These are phyloP conservation scores for Crossaster papposus DNA, from an alignment of 53 echinoderm and acorn worm species.

Conservation along the genomic window DNA sequence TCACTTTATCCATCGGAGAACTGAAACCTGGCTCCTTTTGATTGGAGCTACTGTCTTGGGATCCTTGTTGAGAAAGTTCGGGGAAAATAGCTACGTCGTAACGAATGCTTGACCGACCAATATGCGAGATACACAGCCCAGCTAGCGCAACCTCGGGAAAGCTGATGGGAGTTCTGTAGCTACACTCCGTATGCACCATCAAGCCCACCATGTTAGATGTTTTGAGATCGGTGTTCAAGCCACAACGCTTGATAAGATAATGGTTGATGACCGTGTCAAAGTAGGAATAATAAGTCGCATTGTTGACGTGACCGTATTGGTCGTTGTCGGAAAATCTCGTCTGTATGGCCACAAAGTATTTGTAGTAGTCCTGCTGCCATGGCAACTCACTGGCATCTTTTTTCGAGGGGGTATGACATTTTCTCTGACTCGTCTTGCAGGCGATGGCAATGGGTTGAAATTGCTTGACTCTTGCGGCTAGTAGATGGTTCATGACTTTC, in stretches of 20 bases:
- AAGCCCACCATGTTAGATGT: constrained; percentile 69
- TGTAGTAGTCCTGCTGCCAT: constrained; percentile 74
- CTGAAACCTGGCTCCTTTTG: background rate
- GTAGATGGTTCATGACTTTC: background rate
- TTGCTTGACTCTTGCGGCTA: background rate
- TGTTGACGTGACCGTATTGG: constrained; percentile 88
- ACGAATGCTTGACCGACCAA: constrained; percentile 85
- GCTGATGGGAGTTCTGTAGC: constrained; percentile 67
- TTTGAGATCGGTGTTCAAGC: constrained; percentile 59
- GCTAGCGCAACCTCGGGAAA: constrained; percentile 78
- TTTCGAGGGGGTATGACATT: background rate
- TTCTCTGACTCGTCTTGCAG: background rate
- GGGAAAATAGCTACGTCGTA: constrained; percentile 84
- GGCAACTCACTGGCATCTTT: background rate
- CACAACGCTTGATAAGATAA: constrained; percentile 71
- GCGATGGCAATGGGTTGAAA: background rate
- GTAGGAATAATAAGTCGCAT: constrained; percentile 80
- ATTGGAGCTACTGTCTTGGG: background rate
- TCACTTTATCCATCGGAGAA: background rate
- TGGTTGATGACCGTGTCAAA: constrained; percentile 89
- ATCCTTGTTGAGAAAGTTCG: constrained; percentile 61
- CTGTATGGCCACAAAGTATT: constrained; percentile 88
- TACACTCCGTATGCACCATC: constrained; percentile 80
- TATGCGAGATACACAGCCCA: constrained; percentile 71
- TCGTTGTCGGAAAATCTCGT: constrained; percentile 80